Conservation (phyloP, 2,113 vertebrate species). For the Eira barbara region DNA sequence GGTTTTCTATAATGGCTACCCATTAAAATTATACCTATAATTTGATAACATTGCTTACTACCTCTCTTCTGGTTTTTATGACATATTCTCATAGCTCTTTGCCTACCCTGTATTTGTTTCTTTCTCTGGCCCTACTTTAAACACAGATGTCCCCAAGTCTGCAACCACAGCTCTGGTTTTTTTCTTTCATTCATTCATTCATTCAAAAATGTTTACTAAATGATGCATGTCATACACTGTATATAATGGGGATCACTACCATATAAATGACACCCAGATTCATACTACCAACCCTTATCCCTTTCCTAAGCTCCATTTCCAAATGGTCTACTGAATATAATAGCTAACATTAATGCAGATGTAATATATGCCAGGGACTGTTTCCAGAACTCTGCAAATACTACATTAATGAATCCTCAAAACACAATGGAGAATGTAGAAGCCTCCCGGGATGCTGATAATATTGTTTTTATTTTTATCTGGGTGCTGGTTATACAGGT, state of each 20-base stretch:
- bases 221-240: neutral
- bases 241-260: neutral
- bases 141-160: neutral
- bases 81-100: neutral
- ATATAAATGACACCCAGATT: neutral
- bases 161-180: neutral
- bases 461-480: neutral
- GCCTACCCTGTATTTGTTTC: neutral
- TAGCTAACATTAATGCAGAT: neutral
- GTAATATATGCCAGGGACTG: neutral
- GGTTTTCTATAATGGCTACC: neutral
- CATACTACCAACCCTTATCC: neutral
- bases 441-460: neutral
- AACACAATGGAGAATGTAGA: neutral
- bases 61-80: neutral
- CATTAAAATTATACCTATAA: neutral
- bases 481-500: neutral
- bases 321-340: neutral
- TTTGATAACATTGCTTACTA: neutral
- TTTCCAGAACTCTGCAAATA: neutral
- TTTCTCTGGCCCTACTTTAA: neutral
- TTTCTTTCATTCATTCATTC: neutral
- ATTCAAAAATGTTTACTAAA: constrained; percentile 11
- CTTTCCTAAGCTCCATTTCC: neutral
- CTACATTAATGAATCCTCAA: neutral